phyloP scores from a whole-genome alignment of 2,113 vertebrate species.

The Muscicapa adusta region DNA sequence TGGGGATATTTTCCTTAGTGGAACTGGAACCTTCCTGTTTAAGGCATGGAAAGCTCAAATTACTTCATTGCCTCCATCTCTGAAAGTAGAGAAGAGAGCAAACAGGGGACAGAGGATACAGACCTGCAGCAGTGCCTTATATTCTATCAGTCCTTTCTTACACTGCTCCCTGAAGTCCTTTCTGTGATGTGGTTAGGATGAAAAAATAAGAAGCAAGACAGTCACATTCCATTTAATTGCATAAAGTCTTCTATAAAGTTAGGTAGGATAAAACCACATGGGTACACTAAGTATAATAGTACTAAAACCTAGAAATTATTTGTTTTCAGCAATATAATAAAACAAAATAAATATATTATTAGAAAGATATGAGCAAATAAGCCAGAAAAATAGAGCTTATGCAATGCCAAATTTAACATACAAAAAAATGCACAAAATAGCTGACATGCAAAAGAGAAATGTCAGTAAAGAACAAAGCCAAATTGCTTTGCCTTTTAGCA shows the following conservation, averaged over 20 bases:
- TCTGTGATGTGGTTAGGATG: background rate
- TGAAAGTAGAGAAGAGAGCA: background rate
- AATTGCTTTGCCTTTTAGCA: background rate
- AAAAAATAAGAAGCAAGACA: background rate
- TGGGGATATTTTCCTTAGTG: background rate
- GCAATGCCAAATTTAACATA: background rate
- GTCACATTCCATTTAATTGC: background rate
- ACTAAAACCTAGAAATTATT: background rate
- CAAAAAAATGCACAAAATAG: background rate
- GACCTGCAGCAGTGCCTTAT: background rate
- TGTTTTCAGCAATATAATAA: background rate
- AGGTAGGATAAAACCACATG: background rate
- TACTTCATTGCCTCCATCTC: fast-evolving
- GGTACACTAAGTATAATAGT: background rate
- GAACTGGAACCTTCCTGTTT: background rate
- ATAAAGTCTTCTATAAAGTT: background rate
- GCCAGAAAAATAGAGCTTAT: background rate
- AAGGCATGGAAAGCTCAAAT: background rate
- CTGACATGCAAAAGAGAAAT: background rate
- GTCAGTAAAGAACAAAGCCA: background rate
- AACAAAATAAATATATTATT: background rate
- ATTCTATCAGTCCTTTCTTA: background rate
- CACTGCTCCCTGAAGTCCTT: background rate
- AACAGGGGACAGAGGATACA: background rate
- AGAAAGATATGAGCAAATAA: background rate